phyloP scores from a whole-genome alignment of 2,888 invertebrate genomes.

The Tineola bisselliella region DNA sequence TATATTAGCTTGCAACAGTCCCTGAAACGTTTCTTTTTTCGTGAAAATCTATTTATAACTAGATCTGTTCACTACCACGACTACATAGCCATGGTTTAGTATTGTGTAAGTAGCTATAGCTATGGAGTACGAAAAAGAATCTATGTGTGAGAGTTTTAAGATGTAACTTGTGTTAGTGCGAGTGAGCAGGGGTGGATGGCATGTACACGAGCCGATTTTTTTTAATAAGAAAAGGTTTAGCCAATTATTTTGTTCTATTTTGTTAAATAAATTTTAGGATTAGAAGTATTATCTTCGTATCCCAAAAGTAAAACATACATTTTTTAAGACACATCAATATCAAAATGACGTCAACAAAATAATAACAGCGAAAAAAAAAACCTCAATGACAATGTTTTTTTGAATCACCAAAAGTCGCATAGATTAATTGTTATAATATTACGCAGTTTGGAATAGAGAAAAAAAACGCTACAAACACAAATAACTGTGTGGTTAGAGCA shows the following conservation, averaged over 20 bases:
- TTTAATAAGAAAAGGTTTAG: not conserved
- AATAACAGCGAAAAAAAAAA: not conserved
- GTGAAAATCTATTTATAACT: constrained; percentile 70
- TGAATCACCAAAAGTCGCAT: not conserved
- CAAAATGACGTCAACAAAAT: not conserved
- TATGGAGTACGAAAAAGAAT: not conserved
- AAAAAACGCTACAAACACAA: not conserved
- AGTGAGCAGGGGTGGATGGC: constrained; percentile 5
- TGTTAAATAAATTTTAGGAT: not conserved
- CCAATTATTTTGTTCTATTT: not conserved
- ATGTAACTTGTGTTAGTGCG: not conserved
- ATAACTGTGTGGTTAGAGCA: too few species aligned
- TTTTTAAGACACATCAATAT: not conserved
- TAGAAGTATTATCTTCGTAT: too few species aligned
- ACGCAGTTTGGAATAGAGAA: not conserved
- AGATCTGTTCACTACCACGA: constrained; percentile 19
- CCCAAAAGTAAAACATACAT: too few species aligned
- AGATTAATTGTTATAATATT: not conserved
- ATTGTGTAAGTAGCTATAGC: constrained; percentile 8
- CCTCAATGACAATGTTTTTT: not conserved
- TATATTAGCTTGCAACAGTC: constrained; percentile 60
- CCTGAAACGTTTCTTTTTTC: constrained; percentile 68
- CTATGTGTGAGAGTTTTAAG: not conserved
- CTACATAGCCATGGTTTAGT: constrained; percentile 4
- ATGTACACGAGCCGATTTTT: not conserved